Base-by-base conservation (phyloP, 2,888 invertebrate species). In the Odiellus spinosus region DNA sequence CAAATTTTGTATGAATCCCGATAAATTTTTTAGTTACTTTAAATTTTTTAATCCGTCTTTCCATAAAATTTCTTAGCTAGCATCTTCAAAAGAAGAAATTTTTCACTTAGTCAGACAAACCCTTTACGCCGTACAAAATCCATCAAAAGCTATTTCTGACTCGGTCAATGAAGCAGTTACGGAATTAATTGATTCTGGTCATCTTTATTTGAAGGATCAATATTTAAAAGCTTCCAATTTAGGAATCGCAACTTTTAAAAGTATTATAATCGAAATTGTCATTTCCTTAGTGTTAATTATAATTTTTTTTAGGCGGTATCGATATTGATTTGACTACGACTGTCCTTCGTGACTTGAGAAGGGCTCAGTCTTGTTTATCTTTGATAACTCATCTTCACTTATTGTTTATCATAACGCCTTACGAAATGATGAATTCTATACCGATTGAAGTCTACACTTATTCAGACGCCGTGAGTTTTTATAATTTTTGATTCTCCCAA, bases 161-260 rank as follows among this genome's bases (percentile, higher is more conserved):
- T 26, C 26, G 8, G 26, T 26, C 26, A 26, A 26, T 26, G 26
- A 26, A 26, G 26, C 26, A 6, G 8, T 26, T 26, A 6, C 26
- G 8, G 26, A 8, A 26, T 26, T 26, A 26, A 26, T 26, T 26
- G 5, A 26, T 26, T 26, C 26, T 26, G 26, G 26, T 26, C 26
- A 26, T 26, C 8, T 26, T 6, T 26, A 4, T 8, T 26, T 26
- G 8, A 26, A 26, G 26, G 36, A 6, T 17, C 32, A 21, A 21
- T 8, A 45, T 33, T 57, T 66, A 32, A 59, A 62, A 43, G 62
- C 64, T 14, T 65, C 64, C n/a, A 52, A 56, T 8, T 60, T 88
- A 21, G 90, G 90, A 11, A 72, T 68, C 53, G 87, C 90, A 2
- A 81, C 86, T 20, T 82, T 85, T 58, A 84, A 81, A 74, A 85